phyloP scores from a whole-genome alignment of 2,113 vertebrate genomes.

The Nerophis ophidion region DNA sequence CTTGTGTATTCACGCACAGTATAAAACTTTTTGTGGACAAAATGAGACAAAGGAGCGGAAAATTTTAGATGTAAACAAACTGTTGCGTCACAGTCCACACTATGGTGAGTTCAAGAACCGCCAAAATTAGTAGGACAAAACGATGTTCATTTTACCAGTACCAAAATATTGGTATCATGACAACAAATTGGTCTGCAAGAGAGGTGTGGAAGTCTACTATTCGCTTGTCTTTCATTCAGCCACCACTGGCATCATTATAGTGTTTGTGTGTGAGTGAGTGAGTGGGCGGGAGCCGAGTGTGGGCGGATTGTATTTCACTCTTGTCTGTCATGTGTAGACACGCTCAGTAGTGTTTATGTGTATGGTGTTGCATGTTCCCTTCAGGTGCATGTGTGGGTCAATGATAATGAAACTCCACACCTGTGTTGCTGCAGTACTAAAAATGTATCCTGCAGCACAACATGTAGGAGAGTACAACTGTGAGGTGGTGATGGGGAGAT shows the following conservation, averaged over 20 bases:
- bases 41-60: too few species aligned
- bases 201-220: conserved; percentile 9
- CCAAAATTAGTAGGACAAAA: too few species aligned
- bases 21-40: too few species aligned
- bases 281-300: conserved; percentile 42
- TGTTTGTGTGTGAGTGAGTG: conserved; percentile 4
- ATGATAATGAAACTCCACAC: conserved; percentile 8
- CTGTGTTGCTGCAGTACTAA: conserved; percentile 6
- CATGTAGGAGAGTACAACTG: conserved; percentile 19
- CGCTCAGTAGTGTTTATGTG: conserved; percentile 1
- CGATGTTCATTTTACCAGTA: too few species aligned
- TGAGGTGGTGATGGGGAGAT: conserved; percentile 45
- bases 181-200: too few species aligned
- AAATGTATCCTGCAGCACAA: not conserved
- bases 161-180: too few species aligned
- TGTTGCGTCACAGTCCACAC: too few species aligned
- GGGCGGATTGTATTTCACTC: not conserved
- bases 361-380: not conserved
- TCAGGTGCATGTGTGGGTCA: conserved; percentile 2
- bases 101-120: too few species aligned
- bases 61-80: too few species aligned
- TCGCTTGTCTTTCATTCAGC: conserved; percentile 38
- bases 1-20: too few species aligned
- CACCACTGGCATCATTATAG: conserved; percentile 18
- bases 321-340: conserved; percentile 17